These are phyloP conservation scores for Myotis daubentonii DNA, from an alignment of 2,797 vertebrate genomes.

Conservation along the genomic window DNA sequence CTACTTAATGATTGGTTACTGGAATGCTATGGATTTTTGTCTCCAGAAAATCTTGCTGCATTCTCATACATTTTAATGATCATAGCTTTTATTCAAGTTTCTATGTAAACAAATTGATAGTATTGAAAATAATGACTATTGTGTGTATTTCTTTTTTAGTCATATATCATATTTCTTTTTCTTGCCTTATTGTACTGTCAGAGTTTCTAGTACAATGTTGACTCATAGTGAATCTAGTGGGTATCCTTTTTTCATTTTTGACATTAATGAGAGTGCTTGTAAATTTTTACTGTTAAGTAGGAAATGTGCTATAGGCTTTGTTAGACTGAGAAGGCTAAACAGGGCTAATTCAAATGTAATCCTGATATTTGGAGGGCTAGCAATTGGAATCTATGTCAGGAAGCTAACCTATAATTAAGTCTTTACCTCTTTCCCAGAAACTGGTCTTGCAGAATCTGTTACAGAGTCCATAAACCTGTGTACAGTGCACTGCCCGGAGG, in stretches of 20 bases:
- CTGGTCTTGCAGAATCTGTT: no score
- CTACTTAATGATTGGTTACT: slow-evolving; percentile 1
- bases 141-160: neutral
- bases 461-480: no score
- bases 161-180: slow-evolving; percentile 15
- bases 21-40: neutral
- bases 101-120: neutral
- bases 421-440: no score
- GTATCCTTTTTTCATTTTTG: neutral
- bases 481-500: no score
- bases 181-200: neutral
- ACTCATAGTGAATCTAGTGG: neutral
- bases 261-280: neutral
- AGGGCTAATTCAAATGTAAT: no score
- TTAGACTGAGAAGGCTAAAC: neutral
- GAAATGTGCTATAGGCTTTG: neutral
- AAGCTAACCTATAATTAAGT: no score
- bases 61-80: slow-evolving; percentile 48
- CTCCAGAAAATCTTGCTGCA: slow-evolving; percentile 16
- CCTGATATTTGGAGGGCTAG: no score
- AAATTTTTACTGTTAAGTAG: slow-evolving; percentile 9
- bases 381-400: no score
- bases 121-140: slow-evolving; percentile 17
- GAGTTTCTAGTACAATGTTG: neutral
- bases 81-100: slow-evolving; percentile 33